A percentile compares a stretch with the other conserved stretches of the same genome.
Evolutionary conservation across 2,888 invertebrate species (phyloP).

Genomic region (Morpho deidamia): DNA sequence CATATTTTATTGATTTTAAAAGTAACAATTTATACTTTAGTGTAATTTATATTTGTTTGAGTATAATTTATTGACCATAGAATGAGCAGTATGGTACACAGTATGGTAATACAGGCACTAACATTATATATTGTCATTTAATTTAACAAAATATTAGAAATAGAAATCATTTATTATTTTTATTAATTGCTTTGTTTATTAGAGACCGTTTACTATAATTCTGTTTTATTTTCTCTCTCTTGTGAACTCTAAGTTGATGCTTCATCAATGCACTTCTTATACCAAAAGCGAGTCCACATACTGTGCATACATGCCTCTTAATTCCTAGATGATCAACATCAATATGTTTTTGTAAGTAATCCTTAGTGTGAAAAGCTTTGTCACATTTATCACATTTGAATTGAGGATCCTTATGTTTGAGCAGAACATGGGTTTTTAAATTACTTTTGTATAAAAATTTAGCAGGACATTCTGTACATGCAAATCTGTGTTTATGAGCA

Average conservation of each 20-base stretch:
- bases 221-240: slow-evolving; percentile 36
- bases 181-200: background rate
- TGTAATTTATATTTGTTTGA: too few relatives aligned
- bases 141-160: too few relatives aligned
- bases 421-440: slow-evolving; percentile 37
- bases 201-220: too few relatives aligned
- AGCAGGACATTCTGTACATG: slow-evolving; percentile 44
- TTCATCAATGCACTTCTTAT: slow-evolving; percentile 48
- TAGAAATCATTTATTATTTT: slow-evolving; percentile 12
- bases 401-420: slow-evolving; percentile 42
- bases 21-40: too few relatives aligned
- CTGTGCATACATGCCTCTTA: slow-evolving; percentile 43
- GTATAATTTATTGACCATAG: too few relatives aligned
- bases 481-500: slow-evolving; percentile 41
- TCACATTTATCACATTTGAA: slow-evolving; percentile 44
- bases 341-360: slow-evolving; percentile 37
- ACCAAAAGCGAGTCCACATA: slow-evolving; percentile 48
- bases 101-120: too few relatives aligned
- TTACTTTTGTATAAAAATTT: slow-evolving; percentile 44
- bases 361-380: slow-evolving; percentile 41
- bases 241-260: slow-evolving; percentile 46
- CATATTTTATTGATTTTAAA: too few relatives aligned
- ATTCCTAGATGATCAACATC: slow-evolving; percentile 49
- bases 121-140: too few relatives aligned
- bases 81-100: too few relatives aligned